These are phyloP conservation scores for Athripsodes cinereus DNA, from an alignment of 2,888 invertebrate species.

Conservation along the genomic window DNA sequence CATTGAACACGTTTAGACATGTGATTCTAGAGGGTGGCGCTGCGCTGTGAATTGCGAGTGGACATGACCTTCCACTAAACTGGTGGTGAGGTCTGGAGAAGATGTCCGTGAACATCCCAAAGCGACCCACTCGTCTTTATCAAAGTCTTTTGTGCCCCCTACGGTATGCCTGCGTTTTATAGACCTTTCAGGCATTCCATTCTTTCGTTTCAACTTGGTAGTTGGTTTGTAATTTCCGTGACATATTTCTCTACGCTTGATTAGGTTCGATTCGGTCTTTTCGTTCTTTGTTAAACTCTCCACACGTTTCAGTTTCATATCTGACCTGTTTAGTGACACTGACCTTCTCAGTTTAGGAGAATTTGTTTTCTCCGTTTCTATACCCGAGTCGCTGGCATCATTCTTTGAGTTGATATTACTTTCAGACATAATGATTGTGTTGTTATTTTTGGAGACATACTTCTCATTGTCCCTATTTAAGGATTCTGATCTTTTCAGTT, in stretches of 20 bases:
- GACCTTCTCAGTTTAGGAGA: slow-evolving; percentile 35
- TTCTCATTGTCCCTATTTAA: slow-evolving; percentile 52
- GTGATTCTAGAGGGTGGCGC: slow-evolving; percentile 38
- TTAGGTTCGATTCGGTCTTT: slow-evolving; percentile 65
- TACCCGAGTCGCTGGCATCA: slow-evolving; percentile 22
- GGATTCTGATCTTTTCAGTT: slow-evolving; percentile 57
- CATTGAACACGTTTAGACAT: slow-evolving; percentile 30
- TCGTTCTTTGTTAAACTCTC: slow-evolving; percentile 62
- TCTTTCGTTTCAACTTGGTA: slow-evolving; percentile 66
- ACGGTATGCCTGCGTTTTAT: slow-evolving; percentile 89
- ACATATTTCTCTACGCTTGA: slow-evolving; percentile 53
- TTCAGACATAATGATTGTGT: slow-evolving; percentile 55
- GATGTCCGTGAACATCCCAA: slow-evolving; percentile 52
- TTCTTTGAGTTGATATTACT: slow-evolving; percentile 49
- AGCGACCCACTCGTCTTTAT: slow-evolving; percentile 56
- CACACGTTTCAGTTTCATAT: slow-evolving; percentile 51
- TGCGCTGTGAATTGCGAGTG: slow-evolving; percentile 32
- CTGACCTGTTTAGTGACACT: slow-evolving; percentile 39
- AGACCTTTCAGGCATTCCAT: slow-evolving; percentile 73
- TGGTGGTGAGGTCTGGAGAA: slow-evolving; percentile 50
- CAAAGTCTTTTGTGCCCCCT: slow-evolving; percentile 84
- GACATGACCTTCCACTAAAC: slow-evolving; percentile 34
- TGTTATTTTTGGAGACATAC: slow-evolving; percentile 37
- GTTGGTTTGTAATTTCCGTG: slow-evolving; percentile 45
- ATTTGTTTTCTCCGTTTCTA: slow-evolving; percentile 27